Conservation (phyloP, 1,140 invertebrate genomes). For the Hycleus phaleratus region DNA sequence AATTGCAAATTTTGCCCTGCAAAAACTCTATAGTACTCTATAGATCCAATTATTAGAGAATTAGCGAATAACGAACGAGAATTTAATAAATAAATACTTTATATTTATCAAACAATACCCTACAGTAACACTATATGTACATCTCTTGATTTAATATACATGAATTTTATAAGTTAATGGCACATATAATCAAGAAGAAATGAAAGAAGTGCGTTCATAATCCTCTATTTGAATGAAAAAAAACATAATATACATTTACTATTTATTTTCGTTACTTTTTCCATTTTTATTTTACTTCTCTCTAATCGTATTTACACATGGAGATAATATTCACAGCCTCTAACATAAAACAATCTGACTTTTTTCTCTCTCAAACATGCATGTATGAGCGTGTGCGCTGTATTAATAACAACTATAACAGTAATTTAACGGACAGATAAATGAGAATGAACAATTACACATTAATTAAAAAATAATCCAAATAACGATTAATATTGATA, state of each 20-base stretch:
- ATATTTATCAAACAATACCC: constrained; percentile 29
- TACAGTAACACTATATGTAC: constrained; percentile 29
- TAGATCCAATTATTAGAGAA: too few relatives aligned
- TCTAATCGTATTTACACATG: constrained; percentile 24
- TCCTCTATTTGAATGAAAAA: too few relatives aligned
- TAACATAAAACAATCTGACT: constrained; percentile 28
- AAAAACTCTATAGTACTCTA: too few relatives aligned
- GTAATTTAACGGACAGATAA: not conserved
- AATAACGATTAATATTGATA: too few relatives aligned
- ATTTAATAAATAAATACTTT: constrained; percentile 33
- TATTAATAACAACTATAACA: not conserved
- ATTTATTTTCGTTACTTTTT: too few relatives aligned
- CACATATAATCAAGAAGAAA: constrained; percentile 27
- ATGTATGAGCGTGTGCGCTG: too few relatives aligned
- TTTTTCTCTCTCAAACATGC: not conserved
- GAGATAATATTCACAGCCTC: constrained; percentile 36
- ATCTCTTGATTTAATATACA: constrained; percentile 24
- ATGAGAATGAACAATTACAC: not conserved
- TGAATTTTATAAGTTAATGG: constrained; percentile 36
- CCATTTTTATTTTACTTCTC: not conserved
- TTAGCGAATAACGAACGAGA: too few relatives aligned
- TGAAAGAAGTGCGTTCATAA: not conserved
- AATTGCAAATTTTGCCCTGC: too few relatives aligned
- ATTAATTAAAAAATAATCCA: too few relatives aligned
- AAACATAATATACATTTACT: too few relatives aligned